A percentile compares a stretch with the other conserved stretches of the same genome.
phyloP scores from a whole-genome alignment of 1,140 invertebrate genomes.

The Caenorhabditis brenneri region DNA sequence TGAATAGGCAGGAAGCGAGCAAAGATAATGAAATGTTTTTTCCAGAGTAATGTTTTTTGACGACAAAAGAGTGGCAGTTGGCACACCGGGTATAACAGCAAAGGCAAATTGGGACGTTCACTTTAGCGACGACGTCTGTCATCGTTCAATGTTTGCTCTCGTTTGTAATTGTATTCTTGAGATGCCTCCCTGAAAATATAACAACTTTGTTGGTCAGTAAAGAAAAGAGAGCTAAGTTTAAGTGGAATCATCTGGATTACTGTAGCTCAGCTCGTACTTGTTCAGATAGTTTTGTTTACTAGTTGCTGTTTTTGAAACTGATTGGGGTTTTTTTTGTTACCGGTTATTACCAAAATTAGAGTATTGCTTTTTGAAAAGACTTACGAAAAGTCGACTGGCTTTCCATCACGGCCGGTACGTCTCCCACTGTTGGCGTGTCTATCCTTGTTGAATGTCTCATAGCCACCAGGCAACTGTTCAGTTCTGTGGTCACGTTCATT shows the following conservation, averaged over 20 bases:
- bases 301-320: too few relatives aligned
- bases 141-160: constrained; percentile 50
- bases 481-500: constrained; percentile 57
- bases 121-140: constrained; percentile 30
- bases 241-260: too few relatives aligned
- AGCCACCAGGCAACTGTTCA: constrained; percentile 58
- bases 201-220: too few relatives aligned
- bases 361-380: not conserved
- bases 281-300: too few relatives aligned
- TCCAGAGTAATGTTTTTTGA: not conserved
- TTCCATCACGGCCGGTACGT: constrained; percentile 53
- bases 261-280: too few relatives aligned
- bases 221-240: too few relatives aligned
- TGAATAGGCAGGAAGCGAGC: not conserved
- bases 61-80: not conserved
- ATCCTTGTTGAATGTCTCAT: constrained; percentile 57
- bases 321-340: too few relatives aligned
- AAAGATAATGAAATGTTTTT: not conserved
- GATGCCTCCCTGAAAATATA: constrained; percentile 53
- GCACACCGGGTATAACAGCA: not conserved
- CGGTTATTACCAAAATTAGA: too few relatives aligned
- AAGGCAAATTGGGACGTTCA: not conserved
- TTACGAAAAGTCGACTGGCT: constrained; percentile 55
- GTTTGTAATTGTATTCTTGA: constrained; percentile 60
- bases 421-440: constrained; percentile 50